Evolutionary conservation across 2,113 vertebrate genomes (phyloP), one percentile per base, ranked within the genome.

Genomic region (Malaclemys terrapin): DNA sequence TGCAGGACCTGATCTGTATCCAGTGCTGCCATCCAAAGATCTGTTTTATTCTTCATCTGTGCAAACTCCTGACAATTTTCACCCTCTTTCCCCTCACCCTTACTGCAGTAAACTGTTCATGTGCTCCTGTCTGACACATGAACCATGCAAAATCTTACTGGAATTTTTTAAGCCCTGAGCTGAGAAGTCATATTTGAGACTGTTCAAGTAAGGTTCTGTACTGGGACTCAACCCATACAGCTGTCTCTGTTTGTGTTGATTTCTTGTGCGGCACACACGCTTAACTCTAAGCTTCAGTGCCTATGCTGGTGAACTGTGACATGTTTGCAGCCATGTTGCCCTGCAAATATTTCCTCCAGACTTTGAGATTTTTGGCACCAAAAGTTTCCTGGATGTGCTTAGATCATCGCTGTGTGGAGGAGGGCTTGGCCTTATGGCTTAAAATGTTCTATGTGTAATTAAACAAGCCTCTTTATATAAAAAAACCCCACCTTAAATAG

Each of bases 381-480:
- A 85, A 79, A 84, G 45, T 92, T 97, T 98, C 96, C 96, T 97
- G 97, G 96, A 96, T 95, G 95, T 98, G 92, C 97, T 97, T 97
- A 98, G 93, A 92, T 97, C 95, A 96, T 91, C 85, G 79, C 89
- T 81, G 45, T 96, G 94, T 80, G 93, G 96, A 97, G 95, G 97
- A 95, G 95, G 95, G 93, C 47, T 95, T 95, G 96, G 95, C 95
- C 3, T n/a, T 86, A 69, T 87, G 85, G 86, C 72, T 96, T 94
- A 96, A 91, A 96, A 93, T 87, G 87, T 50, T 91, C 90, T 96
- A 85, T 50, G 84, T 89, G 79, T 92, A 96, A 93, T 56, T 93
- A 94, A 98, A 93, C 90, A 92, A 89, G 87, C 89, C 94, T 79
- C 84, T 83, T 95, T 93, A 93, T 96, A 97, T 90, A 49, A 75